A percentile compares a stretch with the other conserved stretches of the same genome.
phyloP scores from a whole-genome alignment of 2,113 vertebrate species.

The Pongo pygmaeus region DNA sequence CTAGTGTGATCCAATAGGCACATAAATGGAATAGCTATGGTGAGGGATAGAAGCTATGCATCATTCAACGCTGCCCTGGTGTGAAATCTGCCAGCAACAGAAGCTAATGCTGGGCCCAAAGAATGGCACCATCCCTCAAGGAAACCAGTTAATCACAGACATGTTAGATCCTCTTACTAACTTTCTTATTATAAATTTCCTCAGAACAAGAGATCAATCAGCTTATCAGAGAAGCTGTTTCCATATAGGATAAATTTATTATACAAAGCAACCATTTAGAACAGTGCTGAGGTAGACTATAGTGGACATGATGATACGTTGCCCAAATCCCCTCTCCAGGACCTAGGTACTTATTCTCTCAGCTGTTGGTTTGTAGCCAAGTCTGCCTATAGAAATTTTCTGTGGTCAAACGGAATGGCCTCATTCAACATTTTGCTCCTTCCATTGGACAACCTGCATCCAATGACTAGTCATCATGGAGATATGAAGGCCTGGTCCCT shows the following conservation, averaged over 20 bases:
- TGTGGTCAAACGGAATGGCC: not conserved
- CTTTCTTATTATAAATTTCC: not conserved
- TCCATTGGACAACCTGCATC: not conserved
- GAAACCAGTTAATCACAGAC: not conserved
- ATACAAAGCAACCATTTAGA: not conserved
- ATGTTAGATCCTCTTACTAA: not conserved
- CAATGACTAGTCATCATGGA: not conserved
- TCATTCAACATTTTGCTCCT: not conserved
- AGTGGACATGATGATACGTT: not conserved
- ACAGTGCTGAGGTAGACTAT: not conserved
- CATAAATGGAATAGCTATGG: not conserved
- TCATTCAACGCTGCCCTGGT: not conserved
- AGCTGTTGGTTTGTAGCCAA: not conserved
- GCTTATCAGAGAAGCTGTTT: not conserved
- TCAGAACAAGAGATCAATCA: not conserved
- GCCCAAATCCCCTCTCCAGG: not conserved
- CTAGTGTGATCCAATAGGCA: not conserved
- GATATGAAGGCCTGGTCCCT: not conserved
- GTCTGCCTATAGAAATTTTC: not conserved
- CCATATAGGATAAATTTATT: not conserved
- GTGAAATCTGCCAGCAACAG: not conserved
- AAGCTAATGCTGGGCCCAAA: not conserved
- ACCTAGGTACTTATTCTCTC: not conserved
- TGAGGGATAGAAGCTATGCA: not conserved
- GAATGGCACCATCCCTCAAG: not conserved